These are phyloP conservation scores for Melipona bicolor DNA, from an alignment of 2,888 invertebrate species.

Conservation along the genomic window DNA sequence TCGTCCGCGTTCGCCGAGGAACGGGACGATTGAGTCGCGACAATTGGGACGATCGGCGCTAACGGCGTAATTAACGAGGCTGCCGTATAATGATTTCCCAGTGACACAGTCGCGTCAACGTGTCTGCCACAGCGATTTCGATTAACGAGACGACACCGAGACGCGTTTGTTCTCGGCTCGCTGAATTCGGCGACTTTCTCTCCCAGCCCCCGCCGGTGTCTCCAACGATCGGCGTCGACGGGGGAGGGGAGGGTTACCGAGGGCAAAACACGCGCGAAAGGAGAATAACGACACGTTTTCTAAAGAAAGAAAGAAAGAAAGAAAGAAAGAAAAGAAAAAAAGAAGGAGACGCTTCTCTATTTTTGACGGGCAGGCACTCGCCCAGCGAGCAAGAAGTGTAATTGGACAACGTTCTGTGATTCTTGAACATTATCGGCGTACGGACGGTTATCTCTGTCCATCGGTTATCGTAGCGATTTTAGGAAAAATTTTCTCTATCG, in stretches of 20 bases:
- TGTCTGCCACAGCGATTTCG: slow-evolving; percentile 55
- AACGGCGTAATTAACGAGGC: slow-evolving; percentile 64
- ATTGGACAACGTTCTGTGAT: slow-evolving; percentile 52
- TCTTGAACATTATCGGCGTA: slow-evolving; percentile 42
- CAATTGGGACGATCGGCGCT: slow-evolving; percentile 61
- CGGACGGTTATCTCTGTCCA: slow-evolving; percentile 8
- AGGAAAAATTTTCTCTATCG: slow-evolving; percentile 23
- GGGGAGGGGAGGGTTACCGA: too few species aligned
- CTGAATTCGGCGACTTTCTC: neutral
- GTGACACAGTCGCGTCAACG: slow-evolving; percentile 60
- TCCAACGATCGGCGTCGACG: neutral
- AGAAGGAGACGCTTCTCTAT: slow-evolving; percentile 12
- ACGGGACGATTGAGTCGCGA: slow-evolving; percentile 58
- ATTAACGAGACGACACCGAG: neutral
- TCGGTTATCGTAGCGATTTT: slow-evolving; percentile 38
- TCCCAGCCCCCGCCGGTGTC: neutral
- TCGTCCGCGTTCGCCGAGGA: slow-evolving; percentile 35
- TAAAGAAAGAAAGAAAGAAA: neutral
- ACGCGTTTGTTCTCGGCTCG: slow-evolving; percentile 1
- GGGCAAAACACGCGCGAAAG: neutral
- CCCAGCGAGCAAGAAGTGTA: neutral
- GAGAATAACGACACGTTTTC: neutral
- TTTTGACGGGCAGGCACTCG: slow-evolving; percentile 26
- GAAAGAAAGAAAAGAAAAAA: neutral
- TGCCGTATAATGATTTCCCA: slow-evolving; percentile 61